Evolutionary conservation across 2,797 vertebrate genomes (phyloP).

Genomic region (Potorous gilbertii): DNA sequence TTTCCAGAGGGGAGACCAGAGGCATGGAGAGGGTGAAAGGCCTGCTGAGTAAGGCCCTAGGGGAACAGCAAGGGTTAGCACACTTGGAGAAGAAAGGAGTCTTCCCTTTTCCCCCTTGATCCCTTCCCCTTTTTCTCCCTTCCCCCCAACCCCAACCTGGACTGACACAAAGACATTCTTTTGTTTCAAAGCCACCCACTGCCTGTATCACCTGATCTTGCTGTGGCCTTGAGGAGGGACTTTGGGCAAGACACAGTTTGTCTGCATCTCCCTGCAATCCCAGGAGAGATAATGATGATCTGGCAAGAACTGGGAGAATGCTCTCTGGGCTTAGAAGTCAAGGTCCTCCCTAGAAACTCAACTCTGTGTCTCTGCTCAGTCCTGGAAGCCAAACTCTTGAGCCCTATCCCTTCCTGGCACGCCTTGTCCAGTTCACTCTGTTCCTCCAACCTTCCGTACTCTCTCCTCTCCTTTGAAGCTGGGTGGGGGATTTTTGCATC

Average conservation of each 20-base stretch:
- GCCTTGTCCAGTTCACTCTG: neutral
- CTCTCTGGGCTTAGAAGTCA: neutral
- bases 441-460: neutral
- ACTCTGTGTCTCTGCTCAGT: neutral
- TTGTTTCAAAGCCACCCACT: neutral
- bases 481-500: neutral
- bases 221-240: neutral
- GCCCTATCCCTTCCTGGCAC: conserved; percentile 20
- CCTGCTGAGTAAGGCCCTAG: neutral
- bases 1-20: neutral
- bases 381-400: conserved; percentile 27
- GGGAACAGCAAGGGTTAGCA: neutral
- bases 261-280: neutral
- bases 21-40: neutral
- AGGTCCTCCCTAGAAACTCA: conserved; percentile 31
- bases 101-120: neutral
- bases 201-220: neutral
- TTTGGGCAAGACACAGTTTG: neutral
- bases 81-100: neutral
- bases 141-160: neutral
- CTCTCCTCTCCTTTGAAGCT: conserved; percentile 3
- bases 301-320: neutral
- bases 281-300: neutral
- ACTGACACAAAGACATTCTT: neutral
- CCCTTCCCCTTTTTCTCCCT: neutral